Evolutionary conservation across 1,140 invertebrate genomes (phyloP), one percentile per base, ranked within the genome.

Genomic region (Drosophila sproati): DNA sequence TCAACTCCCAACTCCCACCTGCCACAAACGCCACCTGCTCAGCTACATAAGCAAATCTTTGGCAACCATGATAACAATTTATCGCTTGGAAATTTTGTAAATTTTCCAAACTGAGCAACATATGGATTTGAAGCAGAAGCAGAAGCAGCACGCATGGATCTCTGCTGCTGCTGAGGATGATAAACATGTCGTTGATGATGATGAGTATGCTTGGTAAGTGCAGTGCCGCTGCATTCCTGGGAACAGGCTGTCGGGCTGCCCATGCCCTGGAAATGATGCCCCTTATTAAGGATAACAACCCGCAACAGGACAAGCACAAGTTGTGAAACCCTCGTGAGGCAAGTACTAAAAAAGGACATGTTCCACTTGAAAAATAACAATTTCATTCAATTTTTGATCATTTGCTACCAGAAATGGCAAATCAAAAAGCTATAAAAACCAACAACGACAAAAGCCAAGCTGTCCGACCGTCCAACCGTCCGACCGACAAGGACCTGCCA

Each of bases 301-400:
- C 85, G 83, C 83, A 87, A 88, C 83, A 82, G 82, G 57, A 79
- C 73, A 82, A 73, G 54, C 3, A 74, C 70, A 74, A 61, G 64
- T 57, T 57, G 32, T 10, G 31, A 7, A 63, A 51, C 41, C 66
- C 43, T 34, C 43, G 35, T 47, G 34, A 10, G 57, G 43, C 50
- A 59, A 64, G 63, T 55, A 79, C 71, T 64, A 62, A 78, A 82
- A 76, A 85, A 78, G 85, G 85, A 89, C 85, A 89, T 89, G 85
- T 89, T 89, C 85, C 85, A 89, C 85, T 89, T 85, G 85, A 89
- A 85, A 73, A 85, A 89, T 89, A 89, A 89, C 85, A 89, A 89
- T 89, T 89, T 89, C 78, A 89, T 89, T 89, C 85, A 89, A 89
- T 89, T 89, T 89, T 89, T 89, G 85, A 89, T 89, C 85, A 89